Conservation (phyloP, 1,140 invertebrate genomes). For the Zophobas atratus region DNA sequence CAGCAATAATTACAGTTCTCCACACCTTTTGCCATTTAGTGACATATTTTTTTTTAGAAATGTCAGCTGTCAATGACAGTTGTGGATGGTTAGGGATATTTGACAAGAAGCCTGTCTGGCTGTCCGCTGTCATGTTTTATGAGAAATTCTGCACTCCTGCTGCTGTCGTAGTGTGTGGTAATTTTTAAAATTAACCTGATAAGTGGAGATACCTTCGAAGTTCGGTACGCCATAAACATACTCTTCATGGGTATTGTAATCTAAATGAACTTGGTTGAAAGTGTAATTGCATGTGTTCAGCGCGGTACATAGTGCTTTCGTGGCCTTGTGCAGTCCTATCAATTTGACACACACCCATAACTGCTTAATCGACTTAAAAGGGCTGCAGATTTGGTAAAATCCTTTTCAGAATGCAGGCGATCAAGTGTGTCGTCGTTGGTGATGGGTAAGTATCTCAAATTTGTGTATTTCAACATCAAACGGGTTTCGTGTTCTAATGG, state of each 20-base stretch:
- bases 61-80: too few species aligned
- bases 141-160: not conserved
- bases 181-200: constrained; percentile 18
- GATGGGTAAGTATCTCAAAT: constrained; percentile 83
- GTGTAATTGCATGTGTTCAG: constrained; percentile 31
- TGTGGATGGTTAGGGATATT: too few species aligned
- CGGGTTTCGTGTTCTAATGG: not conserved
- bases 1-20: too few species aligned
- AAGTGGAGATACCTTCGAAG: not conserved
- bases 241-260: not conserved
- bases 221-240: not conserved
- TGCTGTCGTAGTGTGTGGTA: constrained; percentile 23
- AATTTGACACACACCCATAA: constrained; percentile 42
- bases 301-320: constrained; percentile 37
- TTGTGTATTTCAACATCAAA: constrained; percentile 17
- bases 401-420: constrained; percentile 84
- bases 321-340: constrained; percentile 42
- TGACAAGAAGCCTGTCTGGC: not conserved
- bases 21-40: too few species aligned
- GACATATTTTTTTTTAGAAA: too few species aligned
- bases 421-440: constrained; percentile 96
- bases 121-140: constrained; percentile 5
- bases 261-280: constrained; percentile 16
- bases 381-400: constrained; percentile 29
- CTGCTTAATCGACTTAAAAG: constrained; percentile 23